Evolutionary conservation across 2,888 invertebrate species (phyloP), one percentile per base, ranked within the genome.

Genomic region (Cremastinae sp.): DNA sequence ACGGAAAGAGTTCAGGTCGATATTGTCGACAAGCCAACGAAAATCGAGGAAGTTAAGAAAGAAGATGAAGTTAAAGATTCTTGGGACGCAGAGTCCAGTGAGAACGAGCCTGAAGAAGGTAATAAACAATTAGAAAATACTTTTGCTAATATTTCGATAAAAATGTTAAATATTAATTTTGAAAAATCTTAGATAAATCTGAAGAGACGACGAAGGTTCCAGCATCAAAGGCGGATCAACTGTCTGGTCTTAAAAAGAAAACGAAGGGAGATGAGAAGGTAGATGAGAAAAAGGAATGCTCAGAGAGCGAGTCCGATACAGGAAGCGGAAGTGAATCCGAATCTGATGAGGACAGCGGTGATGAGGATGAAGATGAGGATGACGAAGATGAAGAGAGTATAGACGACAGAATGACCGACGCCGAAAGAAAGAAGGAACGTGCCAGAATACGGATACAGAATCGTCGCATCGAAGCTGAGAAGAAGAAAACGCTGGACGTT

Each of bases 61-160:
- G 91, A 91, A 1, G 92, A 91, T 83, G 93, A 93, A 75, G 93
- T 96, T 0, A 96, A 96, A 88, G 96, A 96, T 83, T 93, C 95
- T 0, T 96, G 96, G 96, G 96, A 96, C 90, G 95, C 94, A 0
- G 94, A 94, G 75, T 94, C 94, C 53, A 92, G 92, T 4, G 93
- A 91, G 18, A 92, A 91, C 69, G 93, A 93, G 79, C 89, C 88
- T 3, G 90, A 90, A 66, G 90, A 91, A 84, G 88, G 86, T 80
- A 74, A 83, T 76, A 8, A 49, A 16, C 16, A 49, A 83, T n/a
- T n/a, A n/a, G n/a, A n/a, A n/a, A n/a, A n/a, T 28, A 18, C 28
- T 64, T 35, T 22, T 64, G 45, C 37, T 18, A 22, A 1, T 12
- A 14, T 37, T 1, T 12, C 1, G 7, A 12, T 10, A 28, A 55